Conservation (phyloP, 2,888 invertebrate species). For the Endotricha flammealis region DNA sequence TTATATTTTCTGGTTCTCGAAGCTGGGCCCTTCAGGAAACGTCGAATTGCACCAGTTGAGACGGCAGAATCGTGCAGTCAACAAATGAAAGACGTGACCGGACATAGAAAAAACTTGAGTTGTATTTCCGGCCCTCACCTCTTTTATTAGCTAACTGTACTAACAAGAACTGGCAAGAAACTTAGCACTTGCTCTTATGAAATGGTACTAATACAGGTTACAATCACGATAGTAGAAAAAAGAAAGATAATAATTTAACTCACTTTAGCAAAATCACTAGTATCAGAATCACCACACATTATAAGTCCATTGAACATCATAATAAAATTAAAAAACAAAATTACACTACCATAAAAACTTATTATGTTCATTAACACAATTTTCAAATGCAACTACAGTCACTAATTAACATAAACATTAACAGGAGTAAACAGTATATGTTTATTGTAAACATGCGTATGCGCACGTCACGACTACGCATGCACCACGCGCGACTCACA, state of each 20-base stretch:
- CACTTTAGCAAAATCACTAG: constrained; percentile 63
- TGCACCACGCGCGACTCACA: background rate
- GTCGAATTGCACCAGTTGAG: too few species aligned
- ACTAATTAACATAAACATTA: constrained; percentile 8
- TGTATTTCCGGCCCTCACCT: too few species aligned
- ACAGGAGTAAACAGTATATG: constrained; percentile 10
- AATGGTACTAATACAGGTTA: too few species aligned
- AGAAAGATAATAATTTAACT: constrained; percentile 30
- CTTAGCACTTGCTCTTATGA: too few species aligned
- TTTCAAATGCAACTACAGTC: constrained; percentile 3
- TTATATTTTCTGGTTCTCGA: too few species aligned
- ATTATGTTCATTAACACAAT: background rate
- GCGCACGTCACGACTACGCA: constrained; percentile 11
- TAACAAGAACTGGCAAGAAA: too few species aligned
- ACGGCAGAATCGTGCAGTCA: too few species aligned
- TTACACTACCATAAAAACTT: background rate
- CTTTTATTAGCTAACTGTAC: too few species aligned
- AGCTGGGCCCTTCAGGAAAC: too few species aligned
- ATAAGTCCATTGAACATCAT: constrained; percentile 70
- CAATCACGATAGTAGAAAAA: too few species aligned
- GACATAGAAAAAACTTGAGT: too few species aligned
- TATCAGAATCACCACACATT: constrained; percentile 61
- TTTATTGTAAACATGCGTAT: constrained; percentile 11
- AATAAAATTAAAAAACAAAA: constrained; percentile 16
- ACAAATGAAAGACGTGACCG: too few species aligned